These are phyloP conservation scores for Agrypnus murinus DNA, from an alignment of 2,888 invertebrate genomes.

Conservation along the genomic window DNA sequence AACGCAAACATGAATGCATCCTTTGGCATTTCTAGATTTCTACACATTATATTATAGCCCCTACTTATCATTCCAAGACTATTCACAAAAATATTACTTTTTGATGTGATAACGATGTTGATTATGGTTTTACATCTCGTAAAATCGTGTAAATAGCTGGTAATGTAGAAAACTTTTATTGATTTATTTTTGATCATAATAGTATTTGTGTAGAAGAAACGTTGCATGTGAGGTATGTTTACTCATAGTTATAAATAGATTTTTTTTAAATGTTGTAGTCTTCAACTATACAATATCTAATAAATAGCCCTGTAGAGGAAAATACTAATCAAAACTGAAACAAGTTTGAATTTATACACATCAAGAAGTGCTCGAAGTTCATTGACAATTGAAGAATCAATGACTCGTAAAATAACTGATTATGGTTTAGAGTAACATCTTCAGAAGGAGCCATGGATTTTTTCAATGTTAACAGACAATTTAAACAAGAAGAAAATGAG, in stretches of 20 bases:
- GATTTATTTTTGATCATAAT: neutral
- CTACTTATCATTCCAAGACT: no score
- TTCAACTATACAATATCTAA: neutral
- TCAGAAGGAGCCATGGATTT: neutral
- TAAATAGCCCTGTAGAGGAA: neutral
- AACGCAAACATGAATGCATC: no score
- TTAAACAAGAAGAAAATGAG: constrained; percentile 9
- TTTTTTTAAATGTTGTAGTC: neutral
- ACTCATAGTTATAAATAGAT: neutral
- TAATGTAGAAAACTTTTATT: neutral
- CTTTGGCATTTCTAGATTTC: no score
- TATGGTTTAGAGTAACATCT: constrained; percentile 5
- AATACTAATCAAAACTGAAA: neutral
- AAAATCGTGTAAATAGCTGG: neutral
- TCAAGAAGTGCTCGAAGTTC: constrained; percentile 10
- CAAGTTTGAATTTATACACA: neutral
- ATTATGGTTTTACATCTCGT: neutral
- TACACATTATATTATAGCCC: no score
- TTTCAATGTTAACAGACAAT: neutral
- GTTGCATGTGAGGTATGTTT: neutral
- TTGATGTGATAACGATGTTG: neutral
- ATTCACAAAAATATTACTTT: neutral
- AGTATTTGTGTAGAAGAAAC: neutral
- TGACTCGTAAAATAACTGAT: constrained; percentile 15
- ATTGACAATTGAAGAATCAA: constrained; percentile 22